Base-by-base conservation (phyloP, 2,113 vertebrate genomes). In the Amazona vittata region DNA sequence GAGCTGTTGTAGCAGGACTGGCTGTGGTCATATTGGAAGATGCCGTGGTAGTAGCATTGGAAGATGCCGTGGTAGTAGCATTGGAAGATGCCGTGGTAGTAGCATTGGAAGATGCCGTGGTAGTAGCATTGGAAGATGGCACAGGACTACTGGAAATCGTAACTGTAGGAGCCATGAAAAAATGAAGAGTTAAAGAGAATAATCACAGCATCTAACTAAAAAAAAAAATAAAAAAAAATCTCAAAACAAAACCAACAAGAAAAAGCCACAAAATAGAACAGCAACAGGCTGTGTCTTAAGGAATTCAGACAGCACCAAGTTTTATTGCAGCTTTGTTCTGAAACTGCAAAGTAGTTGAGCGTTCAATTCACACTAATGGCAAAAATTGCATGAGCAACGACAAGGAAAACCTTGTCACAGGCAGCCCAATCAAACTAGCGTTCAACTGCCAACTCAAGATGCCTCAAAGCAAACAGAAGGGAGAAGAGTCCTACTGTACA, bases 141-240 rank as follows among this genome's bases (percentile, higher is more conserved):
- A 2, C 3, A 33, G 28, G 4, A 80, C 1, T 2, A 53, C 0
- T 6, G 26, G 74, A 0, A 90, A 2, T 0, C 81, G 7, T 11
- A 78, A 1, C 10, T n/a, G 28, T 3, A 74, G 59, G 0, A 91
- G 4, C 43, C 55, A 68, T 3, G 10, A 82, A 82, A 94, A 73
- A 96, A 92, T 12, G 41, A 20, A 77, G 19, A 57, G 19, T 50
- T 88, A 76, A 59, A 81, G 46, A 93, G 15, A 68, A 55, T 52
- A 73, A 52, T 28, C 8, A 26, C 1, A 4, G 20, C 10, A 74
- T 35, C 86, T 28, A 88, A 73, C 12, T n/a, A 9, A 37, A 65
- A 83, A 55, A 31, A 4, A 24, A 24, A 41, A 41, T 15, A 12
- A 41, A 37, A 35, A 37, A 26, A 18, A 37, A 17, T 3, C 33